Percentiles rank a stretch among this genome's conserved stretches.
Conservation (phyloP, 2,888 invertebrate species). For the Quadroppia sp. region DNA sequence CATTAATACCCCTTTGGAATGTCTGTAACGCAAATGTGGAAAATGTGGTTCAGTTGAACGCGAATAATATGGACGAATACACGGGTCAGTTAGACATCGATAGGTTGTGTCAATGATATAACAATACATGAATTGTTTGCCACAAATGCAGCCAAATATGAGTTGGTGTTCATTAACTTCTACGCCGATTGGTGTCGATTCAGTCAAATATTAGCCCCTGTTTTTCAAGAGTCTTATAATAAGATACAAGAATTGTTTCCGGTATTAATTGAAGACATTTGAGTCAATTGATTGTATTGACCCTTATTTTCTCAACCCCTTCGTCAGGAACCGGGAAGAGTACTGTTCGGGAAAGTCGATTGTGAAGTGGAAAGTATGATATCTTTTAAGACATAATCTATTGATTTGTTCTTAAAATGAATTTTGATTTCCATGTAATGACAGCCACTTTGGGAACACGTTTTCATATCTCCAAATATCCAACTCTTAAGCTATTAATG, state of each 20-base stretch:
- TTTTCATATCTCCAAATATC: conserved; percentile 97
- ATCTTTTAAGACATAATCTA: background rate
- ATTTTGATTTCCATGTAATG: background rate
- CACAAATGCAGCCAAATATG: conserved; percentile 76
- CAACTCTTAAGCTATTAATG: conserved; percentile 88
- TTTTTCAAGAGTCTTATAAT: conserved; percentile 92
- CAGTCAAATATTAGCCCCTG: conserved; percentile 91
- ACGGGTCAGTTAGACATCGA: conserved; percentile 36
- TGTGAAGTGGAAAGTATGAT: conserved; percentile 83
- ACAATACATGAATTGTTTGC: conserved; percentile 9
- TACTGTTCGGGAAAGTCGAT: conserved; percentile 93
- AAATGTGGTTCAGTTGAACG: conserved; percentile 40
- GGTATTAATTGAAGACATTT: background rate
- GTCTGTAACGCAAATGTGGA: conserved; percentile 20
- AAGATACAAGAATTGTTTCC: conserved; percentile 70
- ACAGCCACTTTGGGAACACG: conserved; percentile 51
- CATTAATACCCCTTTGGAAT: background rate
- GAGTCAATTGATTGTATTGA: conserved; percentile 18
- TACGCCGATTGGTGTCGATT: conserved; percentile 99
- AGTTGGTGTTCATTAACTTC: conserved; percentile 96
- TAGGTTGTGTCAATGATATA: background rate
- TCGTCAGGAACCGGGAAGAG: conserved; percentile 63
- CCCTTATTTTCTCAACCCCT: conserved; percentile 15
- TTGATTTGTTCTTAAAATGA: background rate
- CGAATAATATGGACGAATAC: conserved; percentile 39